Conservation (phyloP, 1,140 invertebrate genomes). For the Drosophila suzukii region DNA sequence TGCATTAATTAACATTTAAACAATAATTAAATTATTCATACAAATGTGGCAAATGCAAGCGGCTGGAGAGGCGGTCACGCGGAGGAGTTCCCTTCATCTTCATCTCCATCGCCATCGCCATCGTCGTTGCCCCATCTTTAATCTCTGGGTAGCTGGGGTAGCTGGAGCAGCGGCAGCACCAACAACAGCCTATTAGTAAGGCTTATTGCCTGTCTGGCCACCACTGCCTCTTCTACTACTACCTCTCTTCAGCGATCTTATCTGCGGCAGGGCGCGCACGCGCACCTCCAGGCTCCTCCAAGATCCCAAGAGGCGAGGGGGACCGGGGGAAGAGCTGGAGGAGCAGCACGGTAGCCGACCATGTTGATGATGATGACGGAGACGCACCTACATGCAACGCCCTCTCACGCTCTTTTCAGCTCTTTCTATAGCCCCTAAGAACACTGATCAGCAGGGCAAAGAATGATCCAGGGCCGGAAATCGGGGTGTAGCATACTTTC, state of each 20-base stretch:
- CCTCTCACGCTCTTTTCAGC: slow-evolving; percentile 25
- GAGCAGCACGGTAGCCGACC: slow-evolving; percentile 42
- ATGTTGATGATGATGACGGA: slow-evolving; percentile 44
- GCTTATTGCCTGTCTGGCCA: slow-evolving; percentile 67
- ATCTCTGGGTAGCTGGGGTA: slow-evolving; percentile 2
- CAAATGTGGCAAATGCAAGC: slow-evolving; percentile 77
- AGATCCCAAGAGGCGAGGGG: slow-evolving; percentile 1
- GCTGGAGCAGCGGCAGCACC: slow-evolving; percentile 6
- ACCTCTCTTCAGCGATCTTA: slow-evolving; percentile 54
- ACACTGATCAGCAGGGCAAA: slow-evolving; percentile 43
- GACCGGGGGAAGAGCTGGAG: neutral
- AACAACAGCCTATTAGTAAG: slow-evolving; percentile 77
- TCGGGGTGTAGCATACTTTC: slow-evolving; percentile 26
- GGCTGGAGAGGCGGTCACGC: neutral
- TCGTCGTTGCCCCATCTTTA: slow-evolving; percentile 21
- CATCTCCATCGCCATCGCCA: slow-evolving; percentile 41
- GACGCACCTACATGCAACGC: slow-evolving; percentile 45
- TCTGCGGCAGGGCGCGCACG: slow-evolving; percentile 71
- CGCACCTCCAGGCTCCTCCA: slow-evolving; percentile 54
- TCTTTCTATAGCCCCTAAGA: neutral
- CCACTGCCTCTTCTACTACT: neutral
- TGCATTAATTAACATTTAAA: slow-evolving; percentile 85
- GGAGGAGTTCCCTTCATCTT: slow-evolving; percentile 32
- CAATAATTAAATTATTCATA: slow-evolving; percentile 85
- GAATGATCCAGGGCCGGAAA: too few species aligned